A percentile compares a stretch with the other conserved stretches of the same genome.
Conservation (phyloP, 2,113 vertebrate species). For the Eurypyga helias region DNA sequence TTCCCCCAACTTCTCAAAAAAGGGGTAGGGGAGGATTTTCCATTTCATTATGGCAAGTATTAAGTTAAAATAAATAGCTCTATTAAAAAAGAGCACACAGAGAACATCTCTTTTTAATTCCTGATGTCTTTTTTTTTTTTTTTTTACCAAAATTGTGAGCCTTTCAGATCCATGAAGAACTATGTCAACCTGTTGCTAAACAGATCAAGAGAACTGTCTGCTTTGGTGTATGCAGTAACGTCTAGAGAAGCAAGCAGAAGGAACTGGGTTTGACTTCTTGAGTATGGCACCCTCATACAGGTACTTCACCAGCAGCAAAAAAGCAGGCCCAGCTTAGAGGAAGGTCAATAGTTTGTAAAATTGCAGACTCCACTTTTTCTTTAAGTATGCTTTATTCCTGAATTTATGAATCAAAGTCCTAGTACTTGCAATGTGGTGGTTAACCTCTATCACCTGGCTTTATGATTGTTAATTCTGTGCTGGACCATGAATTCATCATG, state of each 20-base stretch:
- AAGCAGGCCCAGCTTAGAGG: background rate
- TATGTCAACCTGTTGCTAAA: background rate
- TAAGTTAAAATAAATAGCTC: background rate
- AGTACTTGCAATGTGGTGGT: conserved; percentile 53
- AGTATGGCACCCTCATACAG: background rate
- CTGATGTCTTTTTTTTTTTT: background rate
- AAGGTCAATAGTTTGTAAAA: conserved; percentile 29
- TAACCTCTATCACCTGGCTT: conserved; percentile 49
- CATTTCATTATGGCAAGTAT: background rate
- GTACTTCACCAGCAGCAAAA: background rate
- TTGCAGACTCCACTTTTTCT: background rate
- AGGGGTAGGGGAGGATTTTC: background rate
- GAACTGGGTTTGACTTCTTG: background rate
- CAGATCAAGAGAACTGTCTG: background rate
- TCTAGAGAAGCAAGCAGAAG: background rate
- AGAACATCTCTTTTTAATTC: background rate
- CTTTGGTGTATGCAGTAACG: background rate
- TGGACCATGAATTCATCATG: conserved; percentile 60
- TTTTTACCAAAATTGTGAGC: background rate
- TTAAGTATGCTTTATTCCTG: conserved; percentile 21
- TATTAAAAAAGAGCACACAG: background rate
- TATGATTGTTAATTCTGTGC: conserved; percentile 50
- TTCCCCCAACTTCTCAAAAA: background rate
- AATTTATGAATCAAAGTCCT: conserved; percentile 17
- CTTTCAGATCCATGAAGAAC: background rate